A percentile compares a stretch with the other conserved stretches of the same genome.
Evolutionary conservation across 1,140 invertebrate genomes (phyloP).

Genomic region (Drosophila melanica): DNA sequence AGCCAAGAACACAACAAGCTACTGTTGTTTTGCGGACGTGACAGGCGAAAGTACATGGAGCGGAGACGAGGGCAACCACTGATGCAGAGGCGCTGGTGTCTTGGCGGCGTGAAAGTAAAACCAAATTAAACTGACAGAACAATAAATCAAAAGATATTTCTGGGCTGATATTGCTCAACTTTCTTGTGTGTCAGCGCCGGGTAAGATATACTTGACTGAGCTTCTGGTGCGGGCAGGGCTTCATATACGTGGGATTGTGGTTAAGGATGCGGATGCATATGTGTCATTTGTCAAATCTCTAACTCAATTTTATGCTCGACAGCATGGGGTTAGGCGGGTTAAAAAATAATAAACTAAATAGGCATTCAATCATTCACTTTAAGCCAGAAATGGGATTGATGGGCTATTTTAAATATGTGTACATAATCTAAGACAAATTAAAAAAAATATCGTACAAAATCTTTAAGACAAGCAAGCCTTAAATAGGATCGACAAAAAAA

Average conservation of each 20-base stretch:
- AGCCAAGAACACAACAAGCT: slow-evolving; percentile 57
- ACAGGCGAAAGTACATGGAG: slow-evolving; percentile 38
- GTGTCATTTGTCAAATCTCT: slow-evolving; percentile 27
- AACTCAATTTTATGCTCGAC: slow-evolving; percentile 45
- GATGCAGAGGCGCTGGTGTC: slow-evolving; percentile 37
- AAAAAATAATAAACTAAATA: slow-evolving; percentile 2
- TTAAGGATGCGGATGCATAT: slow-evolving; percentile 2
- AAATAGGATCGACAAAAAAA: too few relatives aligned
- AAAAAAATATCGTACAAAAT: too few relatives aligned
- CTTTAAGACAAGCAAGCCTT: background rate
- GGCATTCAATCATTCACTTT: slow-evolving; percentile 28
- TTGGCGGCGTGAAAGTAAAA: slow-evolving; percentile 52
- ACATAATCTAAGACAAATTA: too few relatives aligned
- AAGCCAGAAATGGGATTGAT: background rate
- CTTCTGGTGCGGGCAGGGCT: background rate
- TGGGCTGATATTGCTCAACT: slow-evolving; percentile 29
- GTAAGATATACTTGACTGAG: slow-evolving; percentile 17
- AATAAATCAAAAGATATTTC: slow-evolving; percentile 70
- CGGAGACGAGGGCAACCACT: background rate
- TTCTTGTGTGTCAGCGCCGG: slow-evolving; percentile 16
- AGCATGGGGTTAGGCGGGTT: slow-evolving; percentile 17
- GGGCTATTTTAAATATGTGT: background rate
- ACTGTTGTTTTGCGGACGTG: slow-evolving; percentile 57
- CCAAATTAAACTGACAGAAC: slow-evolving; percentile 69
- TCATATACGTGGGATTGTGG: background rate